Base-by-base conservation (phyloP, 2,888 invertebrate species). In the Apamea anceps region DNA sequence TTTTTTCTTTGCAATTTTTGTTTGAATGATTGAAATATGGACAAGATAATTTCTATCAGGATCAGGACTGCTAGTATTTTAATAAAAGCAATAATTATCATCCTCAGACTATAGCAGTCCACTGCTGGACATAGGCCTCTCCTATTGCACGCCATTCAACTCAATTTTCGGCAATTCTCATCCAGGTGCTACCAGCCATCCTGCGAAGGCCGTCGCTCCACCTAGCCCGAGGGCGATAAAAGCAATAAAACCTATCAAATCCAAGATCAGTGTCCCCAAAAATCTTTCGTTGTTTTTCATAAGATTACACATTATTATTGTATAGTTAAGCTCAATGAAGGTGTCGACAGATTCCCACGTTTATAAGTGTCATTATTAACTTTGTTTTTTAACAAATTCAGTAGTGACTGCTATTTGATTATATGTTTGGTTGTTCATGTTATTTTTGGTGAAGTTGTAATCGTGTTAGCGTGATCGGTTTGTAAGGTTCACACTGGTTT, bases 281-380 rank as follows among this genome's bases (percentile, higher is more conserved):
- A 13, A 37, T 37, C 15, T 66, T 8, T 0, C 28, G 37, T 62
- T 71, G 57, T 86, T 80, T 75, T 86, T 77, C 32, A 63, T 72
- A 75, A 84, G 72, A 87, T 81, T 77, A 88, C 63, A 84, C 75
- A 80, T 82, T 54, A 87, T 89, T 85, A 89, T 82, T 77, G 62
- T 82, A 72, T 78, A 79, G 71, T 84, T 80, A 81, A 71, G 71
- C 73, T 68, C 60, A 70, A 57, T 21, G 42, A 51, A 87, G 82
- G 84, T 83, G 88, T 85, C 72, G 82, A 84, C 79, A 66, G 37
- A 1, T 88, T 88, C 88, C 81, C 88, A 88, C 88, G 77, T 74
- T 79, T 67, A 51, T 54, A 66, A 75, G 48, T 65, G 67, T 87
- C 85, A 84, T 88, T 88, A 88, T 73, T 54, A 67, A 37, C 75